Conservation (phyloP, 2,888 invertebrate genomes). For the Drosophila emarginata region DNA sequence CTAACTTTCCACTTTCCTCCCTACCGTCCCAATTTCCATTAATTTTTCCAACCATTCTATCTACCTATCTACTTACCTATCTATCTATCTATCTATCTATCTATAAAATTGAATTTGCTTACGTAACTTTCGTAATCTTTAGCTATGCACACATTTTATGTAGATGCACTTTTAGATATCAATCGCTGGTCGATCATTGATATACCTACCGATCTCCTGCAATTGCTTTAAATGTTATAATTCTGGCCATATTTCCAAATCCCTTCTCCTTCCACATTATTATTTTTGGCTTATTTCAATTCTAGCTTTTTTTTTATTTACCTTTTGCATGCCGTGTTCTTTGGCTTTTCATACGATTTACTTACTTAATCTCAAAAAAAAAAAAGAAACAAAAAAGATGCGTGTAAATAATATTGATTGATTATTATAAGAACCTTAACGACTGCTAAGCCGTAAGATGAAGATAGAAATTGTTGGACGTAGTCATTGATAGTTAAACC, state of each 20-base stretch:
- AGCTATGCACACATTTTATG: neutral
- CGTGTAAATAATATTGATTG: constrained; percentile 34
- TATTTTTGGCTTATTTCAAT: neutral
- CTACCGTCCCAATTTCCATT: neutral
- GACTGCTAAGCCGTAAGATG: constrained; percentile 49
- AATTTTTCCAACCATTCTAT: neutral
- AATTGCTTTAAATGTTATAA: neutral
- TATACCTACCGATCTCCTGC: neutral
- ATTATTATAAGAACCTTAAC: constrained; percentile 22
- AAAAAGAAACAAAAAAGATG: constrained; percentile 33
- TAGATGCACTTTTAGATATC: neutral
- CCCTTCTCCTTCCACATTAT: neutral
- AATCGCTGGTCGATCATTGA: neutral
- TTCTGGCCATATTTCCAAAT: neutral
- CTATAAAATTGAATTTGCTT: neutral
- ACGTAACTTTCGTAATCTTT: neutral
- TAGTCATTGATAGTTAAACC: constrained; percentile 48
- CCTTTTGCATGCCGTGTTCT: constrained; percentile 28
- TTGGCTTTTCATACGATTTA: constrained; percentile 32
- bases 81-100: neutral
- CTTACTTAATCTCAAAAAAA: constrained; percentile 8
- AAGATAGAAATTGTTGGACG: constrained; percentile 75
- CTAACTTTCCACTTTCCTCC: neutral
- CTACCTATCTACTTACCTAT: neutral
- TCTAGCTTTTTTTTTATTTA: neutral